Percentiles rank a stretch among this genome's conserved stretches.
These are phyloP conservation scores for Mandrillus leucophaeus DNA, from an alignment of 2,113 vertebrate genomes.

Conservation along the genomic window DNA sequence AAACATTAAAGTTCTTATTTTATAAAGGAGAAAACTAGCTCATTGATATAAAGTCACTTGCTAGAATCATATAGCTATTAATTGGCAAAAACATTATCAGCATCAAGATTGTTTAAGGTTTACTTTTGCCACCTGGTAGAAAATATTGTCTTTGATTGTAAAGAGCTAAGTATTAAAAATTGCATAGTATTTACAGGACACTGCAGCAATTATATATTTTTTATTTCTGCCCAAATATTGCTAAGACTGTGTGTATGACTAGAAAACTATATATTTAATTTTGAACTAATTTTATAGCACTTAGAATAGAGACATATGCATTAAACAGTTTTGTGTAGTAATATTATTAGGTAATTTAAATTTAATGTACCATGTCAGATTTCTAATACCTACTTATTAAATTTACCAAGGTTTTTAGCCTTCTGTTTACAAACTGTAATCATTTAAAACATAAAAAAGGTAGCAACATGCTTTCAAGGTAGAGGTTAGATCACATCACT, in stretches of 20 bases:
- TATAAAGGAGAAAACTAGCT: not conserved
- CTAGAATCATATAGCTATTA: not conserved
- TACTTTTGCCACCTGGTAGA: not conserved
- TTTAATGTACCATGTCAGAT: not conserved
- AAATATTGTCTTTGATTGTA: not conserved
- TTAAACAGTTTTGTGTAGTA: not conserved
- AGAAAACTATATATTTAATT: not conserved
- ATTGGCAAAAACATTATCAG: not conserved
- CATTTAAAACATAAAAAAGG: not conserved
- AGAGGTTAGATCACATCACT: not conserved
- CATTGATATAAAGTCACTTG: not conserved
- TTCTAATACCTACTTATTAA: not conserved
- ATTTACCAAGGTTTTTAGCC: not conserved
- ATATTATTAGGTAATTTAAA: constrained; percentile 18
- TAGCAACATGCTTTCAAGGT: not conserved
- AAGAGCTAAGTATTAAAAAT: not conserved
- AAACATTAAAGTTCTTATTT: constrained; percentile 19
- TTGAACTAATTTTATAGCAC: constrained; percentile 13
- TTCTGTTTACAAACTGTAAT: constrained; percentile 7
- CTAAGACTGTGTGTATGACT: not conserved
- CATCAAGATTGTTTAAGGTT: not conserved
- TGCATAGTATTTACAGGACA: not conserved
- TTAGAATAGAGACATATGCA: not conserved
- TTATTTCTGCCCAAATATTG: not conserved
- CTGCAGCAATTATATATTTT: not conserved